phyloP scores from a whole-genome alignment of 2,113 vertebrate genomes.

The Rhinolophus ferrumequinum region DNA sequence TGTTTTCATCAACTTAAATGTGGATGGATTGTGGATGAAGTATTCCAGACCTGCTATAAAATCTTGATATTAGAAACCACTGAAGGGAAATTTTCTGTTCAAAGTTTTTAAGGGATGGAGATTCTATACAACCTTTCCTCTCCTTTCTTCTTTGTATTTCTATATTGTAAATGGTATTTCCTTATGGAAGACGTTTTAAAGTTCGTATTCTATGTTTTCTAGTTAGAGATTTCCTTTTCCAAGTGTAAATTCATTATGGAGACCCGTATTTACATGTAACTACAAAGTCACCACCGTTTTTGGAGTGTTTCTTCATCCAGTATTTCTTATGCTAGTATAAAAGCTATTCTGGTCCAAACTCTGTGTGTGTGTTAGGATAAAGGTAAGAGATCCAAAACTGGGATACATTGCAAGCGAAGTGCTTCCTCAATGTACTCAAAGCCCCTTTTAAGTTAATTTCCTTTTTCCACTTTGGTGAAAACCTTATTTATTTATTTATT shows the following conservation, averaged over 20 bases:
- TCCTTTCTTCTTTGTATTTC: not conserved
- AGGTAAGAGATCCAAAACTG: not conserved
- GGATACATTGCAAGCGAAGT: not conserved
- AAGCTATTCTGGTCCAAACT: not conserved
- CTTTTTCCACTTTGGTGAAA: not conserved
- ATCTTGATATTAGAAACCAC: not conserved
- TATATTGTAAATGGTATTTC: not conserved
- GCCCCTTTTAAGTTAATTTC: not conserved
- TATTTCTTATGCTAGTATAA: not conserved
- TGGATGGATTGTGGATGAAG: not conserved
- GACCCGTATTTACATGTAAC: not conserved
- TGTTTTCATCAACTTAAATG: not conserved
- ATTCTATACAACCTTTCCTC: not conserved
- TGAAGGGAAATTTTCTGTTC: not conserved
- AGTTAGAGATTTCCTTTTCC: not conserved
- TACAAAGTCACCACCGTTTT: not conserved
- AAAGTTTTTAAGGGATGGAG: not conserved
- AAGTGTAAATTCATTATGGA: not conserved
- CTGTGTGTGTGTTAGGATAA: not conserved
- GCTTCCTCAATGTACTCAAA: not conserved
- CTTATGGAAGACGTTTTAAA: not conserved
- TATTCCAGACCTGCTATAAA: not conserved
- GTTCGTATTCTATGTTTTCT: not conserved
- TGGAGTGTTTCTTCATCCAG: not conserved
- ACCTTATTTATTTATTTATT: not conserved